phyloP scores from a whole-genome alignment of 2,113 vertebrate species.

The Syrrhaptes paradoxus region DNA sequence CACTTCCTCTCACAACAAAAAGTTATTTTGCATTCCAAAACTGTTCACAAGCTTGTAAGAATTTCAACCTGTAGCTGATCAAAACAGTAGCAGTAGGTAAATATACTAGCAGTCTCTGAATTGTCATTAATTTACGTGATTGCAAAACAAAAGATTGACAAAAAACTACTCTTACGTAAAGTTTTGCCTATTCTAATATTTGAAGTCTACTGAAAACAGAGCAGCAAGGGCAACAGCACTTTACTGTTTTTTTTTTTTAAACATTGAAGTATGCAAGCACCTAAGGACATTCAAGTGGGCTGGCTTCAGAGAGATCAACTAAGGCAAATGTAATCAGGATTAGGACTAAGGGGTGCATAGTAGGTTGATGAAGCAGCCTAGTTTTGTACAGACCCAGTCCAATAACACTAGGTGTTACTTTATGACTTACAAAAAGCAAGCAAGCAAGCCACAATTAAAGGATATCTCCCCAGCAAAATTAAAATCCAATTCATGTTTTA shows the following conservation, averaged over 20 bases:
- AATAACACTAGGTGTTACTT: background rate
- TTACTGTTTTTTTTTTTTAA: background rate
- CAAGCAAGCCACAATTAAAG: background rate
- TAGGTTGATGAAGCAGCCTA: background rate
- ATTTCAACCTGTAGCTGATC: background rate
- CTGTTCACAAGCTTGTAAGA: background rate
- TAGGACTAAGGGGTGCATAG: constrained; percentile 1
- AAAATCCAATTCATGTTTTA: background rate
- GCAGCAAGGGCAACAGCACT: background rate
- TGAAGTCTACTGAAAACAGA: constrained; percentile 4
- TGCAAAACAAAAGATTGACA: background rate
- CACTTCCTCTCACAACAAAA: background rate
- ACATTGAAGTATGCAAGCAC: constrained; percentile 44
- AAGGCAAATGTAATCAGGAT: constrained; percentile 63
- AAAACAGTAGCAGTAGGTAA: background rate
- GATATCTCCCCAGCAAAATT: background rate
- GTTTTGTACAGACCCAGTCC: background rate
- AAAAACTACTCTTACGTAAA: background rate
- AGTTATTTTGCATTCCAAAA: background rate
- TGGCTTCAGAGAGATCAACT: constrained; percentile 35
- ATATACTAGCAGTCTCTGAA: background rate
- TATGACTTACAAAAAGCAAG: background rate
- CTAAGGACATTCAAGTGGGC: constrained; percentile 45
- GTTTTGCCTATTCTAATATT: background rate
- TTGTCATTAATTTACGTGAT: background rate